phyloP scores from a whole-genome alignment of 1,140 invertebrate species.

The Solenopsis fugax region DNA sequence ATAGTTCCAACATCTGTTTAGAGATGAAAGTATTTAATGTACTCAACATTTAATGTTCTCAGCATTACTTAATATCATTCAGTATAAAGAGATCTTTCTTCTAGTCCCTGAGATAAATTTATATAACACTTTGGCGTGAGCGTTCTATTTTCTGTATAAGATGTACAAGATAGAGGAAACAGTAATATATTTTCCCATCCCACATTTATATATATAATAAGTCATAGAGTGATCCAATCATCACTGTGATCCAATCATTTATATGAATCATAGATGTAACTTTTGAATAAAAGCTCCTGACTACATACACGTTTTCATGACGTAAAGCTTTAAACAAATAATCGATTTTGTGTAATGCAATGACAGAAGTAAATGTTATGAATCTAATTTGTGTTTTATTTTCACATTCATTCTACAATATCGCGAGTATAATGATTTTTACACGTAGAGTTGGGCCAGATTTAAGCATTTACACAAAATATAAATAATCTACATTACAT shows the following conservation, averaged over 20 bases:
- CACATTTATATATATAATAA: slow-evolving; percentile 45
- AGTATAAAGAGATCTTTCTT: slow-evolving; percentile 46
- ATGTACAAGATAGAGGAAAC: slow-evolving; percentile 31
- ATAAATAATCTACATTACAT: too few species aligned
- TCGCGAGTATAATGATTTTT: slow-evolving; percentile 10
- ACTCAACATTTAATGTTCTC: background rate
- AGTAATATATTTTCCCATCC: slow-evolving; percentile 66
- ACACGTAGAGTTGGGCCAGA: background rate
- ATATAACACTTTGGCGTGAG: slow-evolving; percentile 50
- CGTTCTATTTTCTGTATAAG: slow-evolving; percentile 49
- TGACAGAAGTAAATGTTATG: slow-evolving; percentile 64
- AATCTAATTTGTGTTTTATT: slow-evolving; percentile 28
- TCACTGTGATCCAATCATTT: slow-evolving; percentile 70
- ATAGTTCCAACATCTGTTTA: slow-evolving; percentile 67
- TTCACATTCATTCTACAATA: slow-evolving; percentile 12
- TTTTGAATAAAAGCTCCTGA: slow-evolving; percentile 59
- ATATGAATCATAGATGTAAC: slow-evolving; percentile 63
- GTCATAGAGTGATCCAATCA: slow-evolving; percentile 64
- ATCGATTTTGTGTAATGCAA: slow-evolving; percentile 67
- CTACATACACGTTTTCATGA: slow-evolving; percentile 64
- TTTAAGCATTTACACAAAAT: too few species aligned
- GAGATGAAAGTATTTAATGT: slow-evolving; percentile 62
- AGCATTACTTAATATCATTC: slow-evolving; percentile 57
- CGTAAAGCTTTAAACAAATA: slow-evolving; percentile 58
- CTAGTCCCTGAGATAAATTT: slow-evolving; percentile 60